A percentile compares a stretch with the other conserved stretches of the same genome.
phyloP scores from a whole-genome alignment of 1,140 invertebrate genomes.

The Pygmarrhopalites habei region DNA sequence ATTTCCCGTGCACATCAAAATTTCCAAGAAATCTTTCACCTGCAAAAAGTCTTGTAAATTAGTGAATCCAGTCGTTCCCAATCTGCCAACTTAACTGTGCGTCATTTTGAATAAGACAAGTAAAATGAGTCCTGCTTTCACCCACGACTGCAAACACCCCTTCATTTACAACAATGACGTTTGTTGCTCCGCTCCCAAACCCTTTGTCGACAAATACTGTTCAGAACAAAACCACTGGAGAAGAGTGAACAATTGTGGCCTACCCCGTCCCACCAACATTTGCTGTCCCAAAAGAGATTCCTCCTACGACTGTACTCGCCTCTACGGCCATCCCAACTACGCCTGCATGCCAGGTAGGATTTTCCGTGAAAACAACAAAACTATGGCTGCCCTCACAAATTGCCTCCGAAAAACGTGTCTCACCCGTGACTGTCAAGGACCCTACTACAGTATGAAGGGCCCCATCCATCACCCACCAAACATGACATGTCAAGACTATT shows the following conservation, averaged over 20 bases:
- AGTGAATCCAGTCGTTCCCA: no score
- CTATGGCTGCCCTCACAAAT: not conserved
- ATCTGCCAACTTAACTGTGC: no score
- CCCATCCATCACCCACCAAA: slow-evolving; percentile 1
- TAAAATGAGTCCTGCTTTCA: no score
- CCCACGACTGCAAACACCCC: not conserved
- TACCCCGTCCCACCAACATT: no score
- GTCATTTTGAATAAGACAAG: no score
- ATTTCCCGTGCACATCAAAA: no score
- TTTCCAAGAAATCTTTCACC: no score
- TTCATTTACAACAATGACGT: not conserved
- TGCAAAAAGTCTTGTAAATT: no score
- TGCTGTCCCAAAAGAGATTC: not conserved
- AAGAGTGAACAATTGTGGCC: not conserved
- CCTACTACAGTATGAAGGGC: not conserved
- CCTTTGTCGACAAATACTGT: slow-evolving; percentile 5
- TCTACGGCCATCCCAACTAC: not conserved
- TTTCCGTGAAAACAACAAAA: not conserved
- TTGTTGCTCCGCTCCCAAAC: not conserved
- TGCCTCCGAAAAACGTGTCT: not conserved
- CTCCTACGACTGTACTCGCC: not conserved
- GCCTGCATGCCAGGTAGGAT: not conserved
- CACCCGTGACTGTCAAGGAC: not conserved
- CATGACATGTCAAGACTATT: not conserved
- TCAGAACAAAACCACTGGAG: not conserved